Percentiles rank a stretch among this genome's conserved stretches.
Conservation (phyloP, 2,888 invertebrate genomes). For the Argyresthia goedartella region DNA sequence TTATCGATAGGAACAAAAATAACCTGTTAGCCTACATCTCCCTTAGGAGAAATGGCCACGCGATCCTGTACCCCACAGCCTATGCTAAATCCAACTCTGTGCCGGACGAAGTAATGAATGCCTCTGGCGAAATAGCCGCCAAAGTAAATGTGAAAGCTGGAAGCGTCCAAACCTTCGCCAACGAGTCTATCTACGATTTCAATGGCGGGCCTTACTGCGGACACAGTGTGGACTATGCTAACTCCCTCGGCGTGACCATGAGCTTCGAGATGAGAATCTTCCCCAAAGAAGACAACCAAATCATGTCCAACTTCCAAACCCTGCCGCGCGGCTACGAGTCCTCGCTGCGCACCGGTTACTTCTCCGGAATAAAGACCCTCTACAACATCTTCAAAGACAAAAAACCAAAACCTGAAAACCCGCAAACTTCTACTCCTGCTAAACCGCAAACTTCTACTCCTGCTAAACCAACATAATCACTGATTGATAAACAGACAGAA, state of each 20-base stretch:
- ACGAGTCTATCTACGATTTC: constrained; percentile 31
- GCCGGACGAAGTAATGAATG: constrained; percentile 16
- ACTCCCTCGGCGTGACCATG: constrained; percentile 24
- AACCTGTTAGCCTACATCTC: constrained; percentile 75
- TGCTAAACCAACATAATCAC: too few species aligned
- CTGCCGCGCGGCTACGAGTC: constrained; percentile 38
- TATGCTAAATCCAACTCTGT: constrained; percentile 28
- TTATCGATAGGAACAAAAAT: constrained; percentile 56
- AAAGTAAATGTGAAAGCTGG: constrained; percentile 43
- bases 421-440: too few species aligned
- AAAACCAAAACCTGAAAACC: constrained; percentile 1
- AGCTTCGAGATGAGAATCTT: constrained; percentile 54
- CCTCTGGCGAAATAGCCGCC: constrained; percentile 30
- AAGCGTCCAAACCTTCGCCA: constrained; percentile 33
- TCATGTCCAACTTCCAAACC: constrained; percentile 40
- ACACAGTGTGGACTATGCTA: constrained; percentile 50
- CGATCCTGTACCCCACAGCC: constrained; percentile 75
- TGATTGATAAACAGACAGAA: too few species aligned
- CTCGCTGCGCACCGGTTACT: constrained; percentile 41
- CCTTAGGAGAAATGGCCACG: constrained; percentile 78
- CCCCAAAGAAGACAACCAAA: constrained; percentile 27
- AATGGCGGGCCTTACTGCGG: constrained; percentile 42
- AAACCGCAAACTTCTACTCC: too few species aligned
- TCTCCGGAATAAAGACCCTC: constrained; percentile 43
- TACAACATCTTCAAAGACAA: constrained; percentile 25